Base-by-base conservation (phyloP, 1,140 invertebrate genomes). In the Periplaneta americana region DNA sequence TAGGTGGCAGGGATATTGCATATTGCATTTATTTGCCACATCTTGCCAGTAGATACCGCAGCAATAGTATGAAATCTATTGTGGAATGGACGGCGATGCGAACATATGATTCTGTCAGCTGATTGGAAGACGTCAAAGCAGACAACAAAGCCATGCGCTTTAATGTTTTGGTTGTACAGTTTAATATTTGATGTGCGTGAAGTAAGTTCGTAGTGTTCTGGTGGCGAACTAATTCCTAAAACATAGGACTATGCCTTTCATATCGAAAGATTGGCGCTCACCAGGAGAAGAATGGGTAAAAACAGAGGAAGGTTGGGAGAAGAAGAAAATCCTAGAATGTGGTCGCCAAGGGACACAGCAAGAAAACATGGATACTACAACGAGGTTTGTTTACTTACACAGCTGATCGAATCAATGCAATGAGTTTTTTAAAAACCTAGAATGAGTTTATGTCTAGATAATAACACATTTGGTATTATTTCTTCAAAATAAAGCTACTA, bases 281-380 rank as follows among this genome's bases (percentile, higher is more conserved):
- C 97, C 97, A 66, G 98, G 98, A 39, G 98, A 99, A 88, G 95
- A 96, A 86, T 99, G 98, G 98, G 97, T 99, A 28, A 98, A 98
- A 91, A 99, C 97, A 37, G 93, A 96, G 84, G 96, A 98, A 88
- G 97, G 98, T 81, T 98, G 97, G 97, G 97, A 98, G 88, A 95
- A 96, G 89, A 95, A 96, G 88, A 98, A 98, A 91, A 95, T 98
- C 80, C 90, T 98, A 74, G 95, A 96, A 88, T 96, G 94, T 86
- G 93, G 92, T 78, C 88, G 91, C 83, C 88, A 83, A 74, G 57
- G 76, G 31, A 80, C 31, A 74, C 80, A 81, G 57, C 82, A 79
- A 48, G 81, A 79, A 48, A 83, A 82, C 75, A 80, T 82, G 75
- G 81, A 82, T 31, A 34, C 78, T 11, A 81, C 78, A 82, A 34